phyloP scores from a whole-genome alignment of 2,113 vertebrate species.

The Saccopteryx bilineata region DNA sequence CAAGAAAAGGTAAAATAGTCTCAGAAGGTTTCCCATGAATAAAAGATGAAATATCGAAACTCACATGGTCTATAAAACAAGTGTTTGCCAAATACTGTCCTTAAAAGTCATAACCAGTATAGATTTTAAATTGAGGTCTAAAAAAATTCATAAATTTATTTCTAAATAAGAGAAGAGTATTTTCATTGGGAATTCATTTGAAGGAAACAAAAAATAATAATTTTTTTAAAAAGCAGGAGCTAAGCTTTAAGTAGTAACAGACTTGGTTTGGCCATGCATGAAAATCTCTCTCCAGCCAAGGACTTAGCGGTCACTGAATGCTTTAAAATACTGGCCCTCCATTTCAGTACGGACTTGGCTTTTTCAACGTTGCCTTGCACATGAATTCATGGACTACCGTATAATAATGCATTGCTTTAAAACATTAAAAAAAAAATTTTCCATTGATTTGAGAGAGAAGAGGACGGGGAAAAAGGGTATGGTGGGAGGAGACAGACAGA shows the following conservation, averaged over 20 bases:
- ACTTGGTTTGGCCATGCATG: neutral
- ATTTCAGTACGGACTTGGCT: neutral
- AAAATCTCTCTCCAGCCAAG: neutral
- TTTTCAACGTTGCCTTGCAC: neutral
- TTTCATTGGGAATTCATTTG: conserved; percentile 50
- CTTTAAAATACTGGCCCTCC: neutral
- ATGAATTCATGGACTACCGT: neutral
- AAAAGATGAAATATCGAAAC: conserved; percentile 79
- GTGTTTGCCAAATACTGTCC: conserved; percentile 64
- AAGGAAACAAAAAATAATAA: neutral
- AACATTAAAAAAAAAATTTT: no score
- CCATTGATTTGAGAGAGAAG: no score
- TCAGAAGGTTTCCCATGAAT: conserved; percentile 78
- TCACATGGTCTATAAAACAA: conserved; percentile 58
- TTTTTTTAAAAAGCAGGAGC: neutral
- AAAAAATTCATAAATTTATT: conserved; percentile 61
- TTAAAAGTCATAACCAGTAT: conserved; percentile 62
- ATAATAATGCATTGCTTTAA: conserved; percentile 22
- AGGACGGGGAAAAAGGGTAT: no score
- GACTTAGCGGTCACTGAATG: neutral
- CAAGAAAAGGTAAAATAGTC: conserved; percentile 80
- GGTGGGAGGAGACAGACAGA: no score
- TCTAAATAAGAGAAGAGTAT: conserved; percentile 60
- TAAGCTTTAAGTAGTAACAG: neutral
- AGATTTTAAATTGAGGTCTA: conserved; percentile 64